These are phyloP conservation scores for Ariopsis seemanni DNA, from an alignment of 2,113 vertebrate genomes.

Conservation along the genomic window DNA sequence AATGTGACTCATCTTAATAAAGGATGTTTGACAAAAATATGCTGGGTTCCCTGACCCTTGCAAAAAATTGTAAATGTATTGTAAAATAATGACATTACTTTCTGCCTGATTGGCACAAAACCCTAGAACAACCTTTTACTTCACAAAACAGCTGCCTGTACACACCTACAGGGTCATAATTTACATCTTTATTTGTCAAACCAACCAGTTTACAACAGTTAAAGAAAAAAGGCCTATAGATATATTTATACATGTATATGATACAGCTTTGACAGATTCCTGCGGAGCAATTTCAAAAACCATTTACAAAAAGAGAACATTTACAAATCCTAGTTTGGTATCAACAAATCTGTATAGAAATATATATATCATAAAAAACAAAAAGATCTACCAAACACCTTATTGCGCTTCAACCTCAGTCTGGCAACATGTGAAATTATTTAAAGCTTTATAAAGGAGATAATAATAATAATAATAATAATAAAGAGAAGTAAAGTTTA, in stretches of 20 bases:
- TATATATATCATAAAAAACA: slow-evolving; percentile 77
- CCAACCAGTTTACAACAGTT: slow-evolving; percentile 78
- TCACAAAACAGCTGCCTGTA: no score
- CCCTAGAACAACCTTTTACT: no score
- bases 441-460: slow-evolving; percentile 55
- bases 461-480: slow-evolving; percentile 50
- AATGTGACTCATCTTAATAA: no score
- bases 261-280: slow-evolving; percentile 59
- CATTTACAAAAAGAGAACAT: slow-evolving; percentile 77
- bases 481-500: slow-evolving; percentile 52
- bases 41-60: no score
- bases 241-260: slow-evolving; percentile 59
- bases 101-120: no score
- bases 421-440: slow-evolving; percentile 50
- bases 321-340: slow-evolving; percentile 77
- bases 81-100: no score
- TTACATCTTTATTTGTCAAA: slow-evolving; percentile 87
- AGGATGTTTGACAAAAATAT: no score
- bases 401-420: slow-evolving; percentile 62
- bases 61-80: no score
- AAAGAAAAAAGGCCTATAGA: slow-evolving; percentile 60
- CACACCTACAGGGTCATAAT: slow-evolving; percentile 55
- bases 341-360: slow-evolving; percentile 54
- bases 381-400: slow-evolving; percentile 67
- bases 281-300: slow-evolving; percentile 47